Evolutionary conservation across 2,888 invertebrate species (phyloP).

Genomic region (Chrysodeixis includens): DNA sequence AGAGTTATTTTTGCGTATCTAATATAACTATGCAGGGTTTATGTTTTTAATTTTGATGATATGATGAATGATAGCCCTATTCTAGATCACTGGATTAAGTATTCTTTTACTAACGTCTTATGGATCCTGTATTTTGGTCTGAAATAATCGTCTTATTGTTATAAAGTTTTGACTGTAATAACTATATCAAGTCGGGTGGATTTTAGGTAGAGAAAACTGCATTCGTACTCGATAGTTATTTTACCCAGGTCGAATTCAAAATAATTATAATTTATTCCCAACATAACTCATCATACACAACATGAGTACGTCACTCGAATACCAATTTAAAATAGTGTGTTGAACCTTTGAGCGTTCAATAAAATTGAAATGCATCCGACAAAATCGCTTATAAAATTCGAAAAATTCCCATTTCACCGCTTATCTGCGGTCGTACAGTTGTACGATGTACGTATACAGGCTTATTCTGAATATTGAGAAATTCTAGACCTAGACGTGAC

Average conservation of each 20-base stretch:
- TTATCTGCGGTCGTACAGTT: slow-evolving; percentile 45
- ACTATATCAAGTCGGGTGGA: too few species aligned
- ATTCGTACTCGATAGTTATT: background rate
- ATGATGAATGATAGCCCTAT: too few species aligned
- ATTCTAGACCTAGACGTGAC: slow-evolving; percentile 76
- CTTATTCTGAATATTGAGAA: slow-evolving; percentile 77
- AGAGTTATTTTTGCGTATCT: too few species aligned
- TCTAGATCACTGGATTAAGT: too few species aligned
- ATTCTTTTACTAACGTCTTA: too few species aligned
- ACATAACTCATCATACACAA: slow-evolving; percentile 11
- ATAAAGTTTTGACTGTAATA: too few species aligned
- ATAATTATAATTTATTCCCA: slow-evolving; percentile 26
- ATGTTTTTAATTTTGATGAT: too few species aligned
- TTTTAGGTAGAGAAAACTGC: too few species aligned
- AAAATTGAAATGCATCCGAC: slow-evolving; percentile 69
- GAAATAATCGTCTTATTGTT: too few species aligned
- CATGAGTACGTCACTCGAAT: slow-evolving; percentile 20
- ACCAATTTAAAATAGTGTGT: slow-evolving; percentile 56
- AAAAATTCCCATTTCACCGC: slow-evolving; percentile 63
- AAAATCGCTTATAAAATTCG: slow-evolving; percentile 67
- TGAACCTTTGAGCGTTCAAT: slow-evolving; percentile 60
- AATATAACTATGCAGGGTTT: too few species aligned
- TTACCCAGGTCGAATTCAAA: slow-evolving; percentile 19
- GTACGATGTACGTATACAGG: slow-evolving; percentile 62
- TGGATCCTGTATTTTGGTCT: too few species aligned